These are phyloP conservation scores for Pararge aegeria DNA, from an alignment of 1,140 invertebrate species.

Conservation along the genomic window DNA sequence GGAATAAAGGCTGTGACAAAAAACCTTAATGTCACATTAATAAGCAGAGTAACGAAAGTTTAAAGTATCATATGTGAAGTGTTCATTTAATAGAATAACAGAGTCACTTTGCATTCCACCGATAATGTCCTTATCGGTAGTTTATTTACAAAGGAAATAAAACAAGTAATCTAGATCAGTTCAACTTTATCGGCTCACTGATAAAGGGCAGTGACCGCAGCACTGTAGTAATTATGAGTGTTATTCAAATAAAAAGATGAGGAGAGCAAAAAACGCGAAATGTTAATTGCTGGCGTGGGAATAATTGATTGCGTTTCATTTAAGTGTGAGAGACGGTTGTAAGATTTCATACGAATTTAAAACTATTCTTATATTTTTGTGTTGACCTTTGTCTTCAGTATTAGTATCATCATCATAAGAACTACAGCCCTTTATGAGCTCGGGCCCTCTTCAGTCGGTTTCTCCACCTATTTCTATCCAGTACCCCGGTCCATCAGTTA, in stretches of 20 bases:
- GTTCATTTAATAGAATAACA: too few species aligned
- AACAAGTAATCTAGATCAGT: slow-evolving; percentile 29
- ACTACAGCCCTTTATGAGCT: too few species aligned
- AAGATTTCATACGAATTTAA: not conserved
- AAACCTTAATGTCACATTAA: too few species aligned
- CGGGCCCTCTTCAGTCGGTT: too few species aligned
- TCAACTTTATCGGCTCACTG: slow-evolving; percentile 19
- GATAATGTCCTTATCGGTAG: slow-evolving; percentile 17
- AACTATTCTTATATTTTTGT: too few species aligned
- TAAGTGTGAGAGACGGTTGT: not conserved
- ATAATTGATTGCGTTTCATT: slow-evolving; percentile 16
- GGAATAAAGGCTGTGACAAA: too few species aligned
- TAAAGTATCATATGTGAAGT: too few species aligned
- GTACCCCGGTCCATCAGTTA: too few species aligned
- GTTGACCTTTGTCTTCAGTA: too few species aligned
- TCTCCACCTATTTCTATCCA: too few species aligned
- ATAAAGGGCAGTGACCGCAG: slow-evolving; percentile 25
- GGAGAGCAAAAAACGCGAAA: slow-evolving; percentile 14
- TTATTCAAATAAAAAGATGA: slow-evolving; percentile 14
- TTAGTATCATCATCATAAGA: too few species aligned
- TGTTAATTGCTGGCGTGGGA: slow-evolving; percentile 24
- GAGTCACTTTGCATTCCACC: not conserved
- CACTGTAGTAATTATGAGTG: slow-evolving; percentile 4
- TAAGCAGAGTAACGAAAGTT: too few species aligned
- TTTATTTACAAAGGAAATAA: slow-evolving; percentile 29